Base-by-base conservation (phyloP, 2,888 invertebrate species). In the Drosophila anomelani region DNA sequence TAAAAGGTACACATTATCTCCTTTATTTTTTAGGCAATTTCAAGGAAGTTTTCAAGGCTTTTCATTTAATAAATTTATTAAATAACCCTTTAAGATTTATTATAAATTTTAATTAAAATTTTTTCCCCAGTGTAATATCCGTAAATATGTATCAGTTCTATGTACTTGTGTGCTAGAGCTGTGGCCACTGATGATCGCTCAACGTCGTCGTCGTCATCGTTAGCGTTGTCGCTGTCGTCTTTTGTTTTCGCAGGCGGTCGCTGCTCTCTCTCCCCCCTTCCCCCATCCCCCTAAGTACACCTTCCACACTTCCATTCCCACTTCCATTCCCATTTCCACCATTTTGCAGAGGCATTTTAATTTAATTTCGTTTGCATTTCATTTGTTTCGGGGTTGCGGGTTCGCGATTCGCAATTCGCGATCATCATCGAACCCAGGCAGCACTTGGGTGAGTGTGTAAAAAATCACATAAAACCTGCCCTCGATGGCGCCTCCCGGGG, bases 401-500 rank as follows among this genome's bases (percentile, higher is more conserved):
- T 29, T 38, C 15, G 59, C 70, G 57, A 77, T 78, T 17, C 15
- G 59, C 70, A 55, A 77, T 78, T 17, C 59, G 53, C 68, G 61
- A 81, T 85, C 74, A 76, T 62, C 53, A 49, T 49, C 41, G 66
- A 67, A 47, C 58, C 54, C 49, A 0, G 10, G 7, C 29, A 1
- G n/a, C 29, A 1, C 29, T 6, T 29, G 29, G 29, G 29, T 6
- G 20, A 53, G 82, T 86, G 91, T 90, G 89, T 85, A 89, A 89
- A 89, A 90, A 90, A 90, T 89, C 91, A 90, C 90, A 90, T 90
- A 84, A 91, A 91, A 90, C 87, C 87, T 90, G 85, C 90, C 80
- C 85, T 68, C 85, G 79, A 81, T 91, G 85, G 91, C 91, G 84
- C 90, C 90, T 91, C 82, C 78, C 77, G 39, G 34, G 34, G 34